Evolutionary conservation across 2,888 invertebrate species (phyloP).

Genomic region (Protodeltote pygarga): DNA sequence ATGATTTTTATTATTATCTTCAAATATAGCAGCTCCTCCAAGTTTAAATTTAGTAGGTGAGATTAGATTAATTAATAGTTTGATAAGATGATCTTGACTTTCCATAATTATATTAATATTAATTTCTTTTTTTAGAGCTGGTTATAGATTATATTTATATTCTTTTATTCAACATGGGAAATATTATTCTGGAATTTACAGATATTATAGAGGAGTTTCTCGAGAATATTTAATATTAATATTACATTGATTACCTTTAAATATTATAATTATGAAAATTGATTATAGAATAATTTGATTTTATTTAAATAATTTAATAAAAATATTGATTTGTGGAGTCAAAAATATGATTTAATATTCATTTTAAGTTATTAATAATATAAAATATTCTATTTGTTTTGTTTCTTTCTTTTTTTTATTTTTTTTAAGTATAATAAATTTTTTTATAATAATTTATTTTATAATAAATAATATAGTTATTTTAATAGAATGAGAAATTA

Average conservation of each 20-base stretch:
- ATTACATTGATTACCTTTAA: conserved; percentile 89
- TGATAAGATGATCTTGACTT: conserved; percentile 82
- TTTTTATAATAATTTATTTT: conserved; percentile 77
- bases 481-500: conserved; percentile 86
- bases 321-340: conserved; percentile 90
- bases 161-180: conserved; percentile 88
- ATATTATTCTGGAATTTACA: conserved; percentile 80
- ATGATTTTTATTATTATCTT: conserved; percentile 89
- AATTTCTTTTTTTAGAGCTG: conserved; percentile 89
- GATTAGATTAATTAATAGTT: conserved; percentile 88
- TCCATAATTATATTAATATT: conserved; percentile 85
- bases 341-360: conserved; percentile 81
- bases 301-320: conserved; percentile 89
- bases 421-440: conserved; percentile 73
- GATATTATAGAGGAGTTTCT: conserved; percentile 77
- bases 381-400: conserved; percentile 82
- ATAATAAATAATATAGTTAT: conserved; percentile 74
- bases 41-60: conserved; percentile 90
- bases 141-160: conserved; percentile 89
- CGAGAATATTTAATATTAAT: conserved; percentile 88
- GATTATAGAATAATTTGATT: conserved; percentile 83
- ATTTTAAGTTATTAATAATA: conserved; percentile 80
- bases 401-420: conserved; percentile 83
- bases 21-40: conserved; percentile 90
- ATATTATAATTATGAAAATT: conserved; percentile 87